These are phyloP conservation scores for Channa maculata DNA, from an alignment of 2,113 vertebrate species.

Conservation along the genomic window DNA sequence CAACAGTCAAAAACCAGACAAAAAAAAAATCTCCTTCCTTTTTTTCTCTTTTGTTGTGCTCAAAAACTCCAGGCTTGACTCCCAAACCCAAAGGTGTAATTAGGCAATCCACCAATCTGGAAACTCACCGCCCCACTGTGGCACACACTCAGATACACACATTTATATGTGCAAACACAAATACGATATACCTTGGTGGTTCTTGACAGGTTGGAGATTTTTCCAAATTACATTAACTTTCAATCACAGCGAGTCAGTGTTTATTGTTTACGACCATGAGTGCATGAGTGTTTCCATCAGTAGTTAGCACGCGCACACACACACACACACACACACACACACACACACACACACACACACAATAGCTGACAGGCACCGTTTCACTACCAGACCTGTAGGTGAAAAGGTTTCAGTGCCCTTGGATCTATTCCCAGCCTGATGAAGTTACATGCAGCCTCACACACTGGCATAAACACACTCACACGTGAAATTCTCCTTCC, in stretches of 20 bases:
- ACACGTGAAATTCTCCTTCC: constrained; percentile 31
- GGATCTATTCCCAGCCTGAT: constrained; percentile 56
- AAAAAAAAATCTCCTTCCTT: constrained; percentile 43
- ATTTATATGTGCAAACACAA: constrained; percentile 8
- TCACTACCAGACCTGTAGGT: constrained; percentile 26
- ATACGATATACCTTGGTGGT: constrained; percentile 18
- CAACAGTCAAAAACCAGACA: constrained; percentile 8
- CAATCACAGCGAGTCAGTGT: constrained; percentile 36
- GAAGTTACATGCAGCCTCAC: constrained; percentile 35
- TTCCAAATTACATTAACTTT: constrained; percentile 44
- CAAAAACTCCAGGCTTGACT: constrained; percentile 57
- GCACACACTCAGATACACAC: constrained; percentile 15
- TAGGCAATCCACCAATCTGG: constrained; percentile 66
- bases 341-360: not conserved
- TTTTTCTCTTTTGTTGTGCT: constrained; percentile 43
- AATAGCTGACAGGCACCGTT: constrained; percentile 37
- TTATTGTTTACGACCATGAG: constrained; percentile 48
- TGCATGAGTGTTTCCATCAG: constrained; percentile 45
- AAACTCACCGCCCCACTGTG: constrained; percentile 56
- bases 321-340: constrained; percentile 4
- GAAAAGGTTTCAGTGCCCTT: constrained; percentile 30
- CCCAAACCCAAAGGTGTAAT: constrained; percentile 67
- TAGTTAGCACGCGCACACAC: constrained; percentile 26
- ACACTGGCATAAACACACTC: constrained; percentile 23
- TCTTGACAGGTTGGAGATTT: constrained; percentile 38